A percentile compares a stretch with the other conserved stretches of the same genome.
Conservation (phyloP, 23 tunicate species). For the Corella eumyota region DNA sequence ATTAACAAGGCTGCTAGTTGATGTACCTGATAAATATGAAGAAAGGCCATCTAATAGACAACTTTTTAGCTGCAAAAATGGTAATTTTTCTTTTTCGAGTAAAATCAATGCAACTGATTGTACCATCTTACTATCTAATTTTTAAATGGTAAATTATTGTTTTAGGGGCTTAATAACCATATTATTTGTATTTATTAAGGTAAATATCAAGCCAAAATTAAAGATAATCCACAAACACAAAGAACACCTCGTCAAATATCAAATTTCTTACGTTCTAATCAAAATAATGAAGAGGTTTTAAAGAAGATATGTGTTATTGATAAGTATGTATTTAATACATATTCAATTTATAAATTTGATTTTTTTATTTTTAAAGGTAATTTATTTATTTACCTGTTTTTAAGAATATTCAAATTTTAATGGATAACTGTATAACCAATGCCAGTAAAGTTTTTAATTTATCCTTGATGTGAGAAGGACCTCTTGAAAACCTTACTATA, state of each 20-base stretch:
- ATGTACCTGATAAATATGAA: conserved; percentile 5
- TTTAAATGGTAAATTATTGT: too few species aligned
- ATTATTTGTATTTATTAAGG: neutral
- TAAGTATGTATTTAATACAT: conserved; percentile 4
- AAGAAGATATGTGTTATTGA: conserved; percentile 17
- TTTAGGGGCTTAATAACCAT: too few species aligned
- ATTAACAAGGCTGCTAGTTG: conserved; percentile 23
- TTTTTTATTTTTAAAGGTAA: neutral
- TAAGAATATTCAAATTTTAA: too few species aligned
- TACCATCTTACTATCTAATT: too few species aligned
- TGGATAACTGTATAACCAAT: too few species aligned
- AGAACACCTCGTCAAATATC: conserved; percentile 9
- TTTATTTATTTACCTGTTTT: too few species aligned
- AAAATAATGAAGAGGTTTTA: neutral
- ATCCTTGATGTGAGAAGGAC: too few species aligned
- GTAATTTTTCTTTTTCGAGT: too few species aligned
- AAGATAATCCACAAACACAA: conserved; percentile 14
- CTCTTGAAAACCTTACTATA: too few species aligned
- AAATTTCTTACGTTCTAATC: neutral
- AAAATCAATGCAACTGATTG: neutral
- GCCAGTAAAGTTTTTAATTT: too few species aligned
- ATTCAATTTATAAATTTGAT: neutral
- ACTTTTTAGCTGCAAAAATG: neutral
- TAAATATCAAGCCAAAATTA: conserved; percentile 6
- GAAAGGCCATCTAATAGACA: conserved; percentile 1